Evolutionary conservation across 2,113 vertebrate genomes (phyloP), one percentile per base, ranked within the genome.

Genomic region (Scytalopus superciliaris): DNA sequence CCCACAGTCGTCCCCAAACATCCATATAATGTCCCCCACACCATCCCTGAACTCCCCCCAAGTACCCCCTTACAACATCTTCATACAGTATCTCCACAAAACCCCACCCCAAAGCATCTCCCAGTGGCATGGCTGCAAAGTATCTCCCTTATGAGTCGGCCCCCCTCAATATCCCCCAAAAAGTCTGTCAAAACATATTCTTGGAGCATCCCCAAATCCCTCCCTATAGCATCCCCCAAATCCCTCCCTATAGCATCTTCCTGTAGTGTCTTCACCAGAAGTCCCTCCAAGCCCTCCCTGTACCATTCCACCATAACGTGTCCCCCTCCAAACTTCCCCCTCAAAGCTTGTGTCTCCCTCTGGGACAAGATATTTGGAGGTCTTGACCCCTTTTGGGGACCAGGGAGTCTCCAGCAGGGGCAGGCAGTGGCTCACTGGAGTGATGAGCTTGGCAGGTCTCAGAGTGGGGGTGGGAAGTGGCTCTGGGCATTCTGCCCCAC

Each of bases 401-500:
- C 52, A 9, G 69, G 44, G 27, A 23, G 4, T 4, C 31, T 21
- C 59, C 31, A 8, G 7, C 4, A 10, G 22, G 12, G 22, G 28
- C 33, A 39, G 53, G 62, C 12, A 28, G 28, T 21, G 77, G 19
- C 63, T 82, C 68, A 5, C 19, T 10, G 53, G 67, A 28, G 68
- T 8, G 76, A 49, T 9, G 81, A 80, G 62, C 8, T 49, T 63
- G 84, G 90, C 76, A 62, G 67, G 24, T 6, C 76, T 53, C 42
- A 9, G 69, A 3, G 27, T 5, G 19, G 57, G 87, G 45, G 55
- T 24, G 87, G 90, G 81, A 66, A 84, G 16, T 7, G 3, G 27
- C 37, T 85, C 93, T 1, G 90, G 95, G 95, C 93, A 66, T 37
- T 69, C 60, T 94, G 95, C 95, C 95, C 78, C 27, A 8, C 72